phyloP scores from a whole-genome alignment of 2,888 invertebrate species.

The Sinotaia quadrata region DNA sequence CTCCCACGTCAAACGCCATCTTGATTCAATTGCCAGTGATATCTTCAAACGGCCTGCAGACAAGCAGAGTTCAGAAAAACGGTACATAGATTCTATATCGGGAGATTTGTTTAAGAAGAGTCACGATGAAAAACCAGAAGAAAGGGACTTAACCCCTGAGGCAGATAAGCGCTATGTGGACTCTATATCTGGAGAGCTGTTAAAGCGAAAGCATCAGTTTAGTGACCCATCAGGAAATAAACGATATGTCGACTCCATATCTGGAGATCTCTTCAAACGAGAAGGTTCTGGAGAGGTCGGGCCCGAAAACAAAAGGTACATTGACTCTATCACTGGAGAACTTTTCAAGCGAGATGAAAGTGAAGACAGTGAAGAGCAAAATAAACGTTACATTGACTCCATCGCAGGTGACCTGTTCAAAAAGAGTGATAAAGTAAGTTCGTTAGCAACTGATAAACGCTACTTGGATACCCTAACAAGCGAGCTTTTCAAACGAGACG shows the following conservation, averaged over 20 bases:
- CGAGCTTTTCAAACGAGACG: neutral
- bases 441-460: neutral
- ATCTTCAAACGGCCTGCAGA: neutral
- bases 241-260: neutral
- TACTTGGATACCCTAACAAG: neutral
- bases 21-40: neutral
- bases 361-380: neutral
- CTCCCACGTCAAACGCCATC: neutral
- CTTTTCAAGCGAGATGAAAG: neutral
- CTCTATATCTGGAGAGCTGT: constrained; percentile 15
- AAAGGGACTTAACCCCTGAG: too few relatives aligned
- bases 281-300: neutral
- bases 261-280: neutral
- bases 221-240: neutral
- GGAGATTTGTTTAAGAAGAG: constrained; percentile 7
- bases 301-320: neutral
- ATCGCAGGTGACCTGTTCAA: neutral
- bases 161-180: constrained; percentile 4
- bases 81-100: constrained; percentile 3
- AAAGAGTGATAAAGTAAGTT: too few relatives aligned
- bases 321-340: neutral
- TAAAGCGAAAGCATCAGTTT: neutral
- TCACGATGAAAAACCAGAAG: neutral
- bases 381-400: neutral
- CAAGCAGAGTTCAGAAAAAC: neutral